A percentile compares a stretch with the other conserved stretches of the same genome.
These are phyloP conservation scores for Andrena flavipes DNA, from an alignment of 2,888 invertebrate genomes.

Conservation along the genomic window DNA sequence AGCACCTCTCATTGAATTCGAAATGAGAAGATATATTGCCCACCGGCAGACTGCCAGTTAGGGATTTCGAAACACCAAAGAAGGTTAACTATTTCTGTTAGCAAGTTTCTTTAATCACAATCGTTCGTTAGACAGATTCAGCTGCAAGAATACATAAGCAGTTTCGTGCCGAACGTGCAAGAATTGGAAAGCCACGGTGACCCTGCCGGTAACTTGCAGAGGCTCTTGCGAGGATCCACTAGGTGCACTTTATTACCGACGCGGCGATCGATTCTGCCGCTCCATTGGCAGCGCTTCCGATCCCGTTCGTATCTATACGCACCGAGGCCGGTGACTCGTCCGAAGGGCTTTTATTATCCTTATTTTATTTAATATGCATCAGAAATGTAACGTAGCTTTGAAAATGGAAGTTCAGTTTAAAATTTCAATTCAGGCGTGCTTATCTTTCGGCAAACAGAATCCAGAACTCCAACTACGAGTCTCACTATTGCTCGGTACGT, in stretches of 20 bases:
- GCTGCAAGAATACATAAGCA: background rate
- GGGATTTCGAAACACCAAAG: background rate
- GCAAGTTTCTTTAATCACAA: background rate
- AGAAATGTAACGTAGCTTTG: background rate
- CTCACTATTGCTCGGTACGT: too few relatives aligned
- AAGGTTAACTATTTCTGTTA: background rate
- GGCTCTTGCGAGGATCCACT: slow-evolving; percentile 58
- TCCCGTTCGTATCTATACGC: slow-evolving; percentile 10
- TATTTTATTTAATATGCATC: background rate
- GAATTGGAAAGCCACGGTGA: slow-evolving; percentile 43
- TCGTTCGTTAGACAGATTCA: background rate
- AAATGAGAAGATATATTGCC: background rate
- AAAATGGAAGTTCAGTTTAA: background rate
- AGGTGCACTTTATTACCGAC: slow-evolving; percentile 80
- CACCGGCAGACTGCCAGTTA: background rate
- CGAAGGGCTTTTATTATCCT: background rate
- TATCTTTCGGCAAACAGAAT: background rate
- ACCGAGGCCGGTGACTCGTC: background rate
- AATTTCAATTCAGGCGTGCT: background rate
- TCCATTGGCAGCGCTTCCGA: slow-evolving; percentile 47
- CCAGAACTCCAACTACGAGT: background rate
- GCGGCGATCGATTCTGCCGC: slow-evolving; percentile 74
- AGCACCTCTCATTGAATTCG: background rate
- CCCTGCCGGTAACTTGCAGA: slow-evolving; percentile 78
- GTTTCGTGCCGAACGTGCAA: slow-evolving; percentile 12